These are phyloP conservation scores for Fregetta grallaria DNA, from an alignment of 2,113 vertebrate genomes.

Conservation along the genomic window DNA sequence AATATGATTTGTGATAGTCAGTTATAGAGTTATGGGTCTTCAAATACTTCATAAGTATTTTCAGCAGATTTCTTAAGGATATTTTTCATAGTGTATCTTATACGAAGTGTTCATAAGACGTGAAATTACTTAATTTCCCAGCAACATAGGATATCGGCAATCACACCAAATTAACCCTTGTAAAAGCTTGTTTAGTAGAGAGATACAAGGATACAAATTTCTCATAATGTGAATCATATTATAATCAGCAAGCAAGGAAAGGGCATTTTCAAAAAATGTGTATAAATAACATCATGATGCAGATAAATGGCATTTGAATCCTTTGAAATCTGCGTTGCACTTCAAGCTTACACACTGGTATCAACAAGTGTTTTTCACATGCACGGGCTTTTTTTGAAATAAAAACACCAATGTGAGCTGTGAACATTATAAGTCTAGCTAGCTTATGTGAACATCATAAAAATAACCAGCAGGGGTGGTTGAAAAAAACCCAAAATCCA, in stretches of 20 bases:
- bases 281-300: neutral
- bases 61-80: neutral
- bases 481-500: neutral
- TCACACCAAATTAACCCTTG: neutral
- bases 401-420: neutral
- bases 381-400: neutral
- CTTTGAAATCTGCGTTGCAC: neutral
- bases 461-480: fast-evolving
- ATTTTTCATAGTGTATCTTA: neutral
- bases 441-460: neutral
- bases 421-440: neutral
- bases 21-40: conserved; percentile 45
- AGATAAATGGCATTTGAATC: neutral
- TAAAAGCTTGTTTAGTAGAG: neutral
- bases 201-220: neutral
- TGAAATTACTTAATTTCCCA: conserved; percentile 16
- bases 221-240: neutral
- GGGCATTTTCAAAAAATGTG: neutral
- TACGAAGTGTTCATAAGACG: neutral
- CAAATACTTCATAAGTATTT: conserved; percentile 33
- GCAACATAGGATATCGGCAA: neutral
- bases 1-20: conserved; percentile 56
- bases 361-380: neutral
- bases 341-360: neutral
- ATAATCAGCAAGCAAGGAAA: neutral